Evolutionary conservation across 2,797 vertebrate species (phyloP), one percentile per base, ranked within the genome.

Genomic region (Percopsis omiscomaycus): DNA sequence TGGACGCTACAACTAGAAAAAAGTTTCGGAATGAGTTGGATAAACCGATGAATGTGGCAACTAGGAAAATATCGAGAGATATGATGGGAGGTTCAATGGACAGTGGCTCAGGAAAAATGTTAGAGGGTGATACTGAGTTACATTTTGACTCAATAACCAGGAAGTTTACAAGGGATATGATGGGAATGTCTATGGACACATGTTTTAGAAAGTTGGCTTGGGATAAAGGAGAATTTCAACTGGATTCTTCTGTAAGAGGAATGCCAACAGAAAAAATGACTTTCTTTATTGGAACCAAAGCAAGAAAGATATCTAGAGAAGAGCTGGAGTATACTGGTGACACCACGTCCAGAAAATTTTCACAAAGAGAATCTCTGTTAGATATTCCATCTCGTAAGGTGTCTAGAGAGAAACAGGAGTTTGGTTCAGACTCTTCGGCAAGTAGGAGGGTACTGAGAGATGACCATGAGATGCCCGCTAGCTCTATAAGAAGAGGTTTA

Each of bases 71-170:
- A 72, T 82, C 84, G 3, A 84, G 75, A 69, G 87, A 89, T 16
- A 79, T 66, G 64, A 86, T 86, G 79, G 90, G 85, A 1, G 0
- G 57, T 54, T 90, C 87, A 45, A 13, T 84, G 16, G 90, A 92
- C 68, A 75, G 66, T 54, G 42, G 57, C 49, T 74, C 77, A 22
- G 86, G 75, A 71, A 90, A 77, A 58, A 49, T 83, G 46, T 37
- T 60, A 13, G 76, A 68, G 62, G 88, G 92, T 6, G 86, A 92
- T 45, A 55, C 57, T 15, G 89, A 89, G 2, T 44, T 29, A 62
- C 54, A 53, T 0, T 73, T 71, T 80, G 84, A 88, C 11, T 62
- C 71, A 5, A 1, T 69, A 11, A 48, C 81, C 12, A 86, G 71
- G 72, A 81, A 66, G 58, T 49, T 83, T 29, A 32, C 67, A 15